Percentiles rank a stretch among this genome's conserved stretches.
These are phyloP conservation scores for Monopterus albus DNA, from an alignment of 2,113 vertebrate genomes.

Conservation along the genomic window DNA sequence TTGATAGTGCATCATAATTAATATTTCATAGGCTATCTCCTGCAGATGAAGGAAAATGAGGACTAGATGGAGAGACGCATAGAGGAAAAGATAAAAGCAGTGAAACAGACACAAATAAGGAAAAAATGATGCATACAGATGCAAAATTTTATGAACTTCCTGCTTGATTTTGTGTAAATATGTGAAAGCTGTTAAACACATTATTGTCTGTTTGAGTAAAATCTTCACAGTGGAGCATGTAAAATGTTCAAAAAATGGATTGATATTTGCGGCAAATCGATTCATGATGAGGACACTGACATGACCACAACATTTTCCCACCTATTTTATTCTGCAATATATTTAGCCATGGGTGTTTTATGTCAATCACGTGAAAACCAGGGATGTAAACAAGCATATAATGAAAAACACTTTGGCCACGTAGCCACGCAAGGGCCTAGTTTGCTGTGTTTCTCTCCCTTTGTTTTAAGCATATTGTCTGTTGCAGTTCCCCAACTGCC, in stretches of 20 bases:
- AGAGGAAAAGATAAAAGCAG: constrained; percentile 25
- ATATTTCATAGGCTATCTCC: constrained; percentile 72
- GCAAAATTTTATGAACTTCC: not conserved
- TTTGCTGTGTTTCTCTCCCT: constrained; percentile 31
- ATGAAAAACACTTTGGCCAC: constrained; percentile 57
- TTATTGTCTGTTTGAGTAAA: not conserved
- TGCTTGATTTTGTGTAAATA: not conserved
- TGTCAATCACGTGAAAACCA: constrained; percentile 47
- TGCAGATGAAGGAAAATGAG: constrained; percentile 63
- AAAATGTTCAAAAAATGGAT: not conserved
- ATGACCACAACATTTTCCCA: not conserved
- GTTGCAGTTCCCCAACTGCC: constrained; percentile 50
- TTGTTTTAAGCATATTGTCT: constrained; percentile 63
- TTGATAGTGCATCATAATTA: constrained; percentile 68
- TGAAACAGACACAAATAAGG: constrained; percentile 16
- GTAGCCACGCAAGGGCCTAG: constrained; percentile 11
- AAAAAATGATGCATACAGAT: not conserved
- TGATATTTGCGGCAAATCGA: constrained; percentile 20
- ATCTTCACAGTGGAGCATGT: constrained; percentile 1
- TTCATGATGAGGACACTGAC: constrained; percentile 5
- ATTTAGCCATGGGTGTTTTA: constrained; percentile 43
- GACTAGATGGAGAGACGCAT: constrained; percentile 18
- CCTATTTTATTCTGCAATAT: not conserved
- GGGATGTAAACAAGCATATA: constrained; percentile 55
- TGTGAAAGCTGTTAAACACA: constrained; percentile 1